Conservation (phyloP, 2,888 invertebrate genomes). For the Pardosa pseudoannulata region DNA sequence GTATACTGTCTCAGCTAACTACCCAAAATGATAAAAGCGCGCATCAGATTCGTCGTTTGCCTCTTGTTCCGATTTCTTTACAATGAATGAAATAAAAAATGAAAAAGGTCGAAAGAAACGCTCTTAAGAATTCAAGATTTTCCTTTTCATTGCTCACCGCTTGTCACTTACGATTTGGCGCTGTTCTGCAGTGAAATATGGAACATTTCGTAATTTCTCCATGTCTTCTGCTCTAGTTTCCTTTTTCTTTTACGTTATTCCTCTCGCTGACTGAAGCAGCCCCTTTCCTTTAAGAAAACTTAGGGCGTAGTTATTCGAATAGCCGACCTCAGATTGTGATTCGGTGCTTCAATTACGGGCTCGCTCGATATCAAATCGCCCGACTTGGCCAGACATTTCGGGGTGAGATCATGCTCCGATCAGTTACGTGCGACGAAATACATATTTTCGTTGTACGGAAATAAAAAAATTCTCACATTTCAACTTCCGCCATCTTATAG, state of each 20-base stretch:
- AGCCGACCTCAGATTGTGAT: neutral
- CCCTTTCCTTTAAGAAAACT: neutral
- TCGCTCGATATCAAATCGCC: neutral
- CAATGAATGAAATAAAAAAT: neutral
- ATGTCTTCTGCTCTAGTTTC: slow-evolving; percentile 8
- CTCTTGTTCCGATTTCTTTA: neutral
- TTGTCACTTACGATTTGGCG: slow-evolving; percentile 33
- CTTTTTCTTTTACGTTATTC: slow-evolving; percentile 7
- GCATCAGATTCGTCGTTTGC: slow-evolving; percentile 4
- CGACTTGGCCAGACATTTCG: neutral
- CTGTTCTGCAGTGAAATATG: slow-evolving; percentile 22
- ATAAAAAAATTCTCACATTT: neutral
- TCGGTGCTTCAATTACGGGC: neutral
- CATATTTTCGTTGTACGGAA: neutral
- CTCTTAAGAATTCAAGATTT: slow-evolving; percentile 24
- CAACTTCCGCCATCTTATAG: slow-evolving; percentile 12
- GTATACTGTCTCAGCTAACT: neutral
- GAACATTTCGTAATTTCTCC: slow-evolving; percentile 34
- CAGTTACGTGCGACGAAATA: neutral
- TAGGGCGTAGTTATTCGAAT: neutral
- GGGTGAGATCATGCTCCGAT: neutral
- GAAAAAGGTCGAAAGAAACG: neutral
- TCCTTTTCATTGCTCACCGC: slow-evolving; percentile 20
- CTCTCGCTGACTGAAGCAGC: neutral
- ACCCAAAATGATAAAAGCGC: neutral